A percentile compares a stretch with the other conserved stretches of the same genome.
phyloP scores from a whole-genome alignment of 2,888 invertebrate genomes.

The Limenitis camilla region DNA sequence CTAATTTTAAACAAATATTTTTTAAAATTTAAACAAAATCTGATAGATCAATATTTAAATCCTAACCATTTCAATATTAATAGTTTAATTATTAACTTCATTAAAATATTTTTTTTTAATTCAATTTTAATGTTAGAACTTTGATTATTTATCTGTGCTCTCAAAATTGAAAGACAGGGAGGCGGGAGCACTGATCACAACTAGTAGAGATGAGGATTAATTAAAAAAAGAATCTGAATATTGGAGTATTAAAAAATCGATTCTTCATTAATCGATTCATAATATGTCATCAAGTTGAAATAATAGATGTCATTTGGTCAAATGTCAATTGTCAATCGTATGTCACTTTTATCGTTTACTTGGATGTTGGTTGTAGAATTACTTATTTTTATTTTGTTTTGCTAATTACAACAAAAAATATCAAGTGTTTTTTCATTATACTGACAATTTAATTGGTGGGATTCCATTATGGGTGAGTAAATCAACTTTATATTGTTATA shows the following conservation, averaged over 20 bases:
- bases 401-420: conserved; percentile 7
- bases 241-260: background rate
- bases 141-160: no score
- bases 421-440: conserved; percentile 25
- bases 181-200: no score
- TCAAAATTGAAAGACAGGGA: no score
- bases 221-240: no score
- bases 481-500: conserved; percentile 35
- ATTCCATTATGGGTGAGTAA: conserved; percentile 62
- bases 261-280: background rate
- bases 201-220: no score
- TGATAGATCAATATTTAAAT: background rate
- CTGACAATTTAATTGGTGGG: conserved; percentile 28
- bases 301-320: conserved; percentile 32
- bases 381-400: conserved; percentile 30
- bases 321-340: background rate
- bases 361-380: conserved; percentile 27
- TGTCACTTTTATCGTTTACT: conserved; percentile 34
- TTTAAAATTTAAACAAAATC: background rate
- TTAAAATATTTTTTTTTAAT: no score
- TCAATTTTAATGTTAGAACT: no score
- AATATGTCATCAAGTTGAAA: background rate
- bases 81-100: no score
- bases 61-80: no score
- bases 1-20: background rate